Base-by-base conservation (phyloP, 92 coral and sea anemone genomes). In the Anthopleura xanthogrammica region DNA sequence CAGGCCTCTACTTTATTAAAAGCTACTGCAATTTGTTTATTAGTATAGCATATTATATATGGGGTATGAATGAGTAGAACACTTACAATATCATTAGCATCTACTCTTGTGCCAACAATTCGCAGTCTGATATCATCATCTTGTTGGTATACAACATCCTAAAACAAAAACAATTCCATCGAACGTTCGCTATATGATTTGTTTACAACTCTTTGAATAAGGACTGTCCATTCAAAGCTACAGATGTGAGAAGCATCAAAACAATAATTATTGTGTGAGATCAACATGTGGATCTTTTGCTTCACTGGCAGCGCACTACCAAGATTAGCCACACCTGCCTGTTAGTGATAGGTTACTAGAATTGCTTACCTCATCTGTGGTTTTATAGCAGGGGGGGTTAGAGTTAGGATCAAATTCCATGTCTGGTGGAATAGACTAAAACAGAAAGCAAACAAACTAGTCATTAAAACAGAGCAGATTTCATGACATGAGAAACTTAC, bases 81-180 rank as follows among this genome's bases (percentile, higher is more conserved):
- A 94, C 98, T 94, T 52, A 95, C 98, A 85, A 95, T 95, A 48
- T 95, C 98, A 88, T 93, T 95, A 71, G 98, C 98, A 88, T 95
- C 98, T 16, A 95, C 98, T 83, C 98, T 88, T 16, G 98, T 95
- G n/a, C 98, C 98, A 46, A 95, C 98, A 65, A 95, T 90, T 55
- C 98, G 81, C 48, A 95, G 89, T 41, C 98, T 86, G 80, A 95
- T 95, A 83, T 95, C 98, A 87, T 95, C 98, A 87, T 89, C 93
- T 83, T 95, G 95, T 80, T 95, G 98, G 54, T 94, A 94, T 39
- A 95, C 98, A 72, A 90, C 95, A 81, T 95, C 98, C 98, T 95
- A 60, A 20, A 72, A 52, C 40, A 36, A 82, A 20, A 23, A 0
- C 36, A 29, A 29, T 29, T 0, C 36, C 36, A 29, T 29, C 1